These are phyloP conservation scores for Danaus plexippus DNA, from an alignment of 1,140 invertebrate genomes.

Conservation along the genomic window DNA sequence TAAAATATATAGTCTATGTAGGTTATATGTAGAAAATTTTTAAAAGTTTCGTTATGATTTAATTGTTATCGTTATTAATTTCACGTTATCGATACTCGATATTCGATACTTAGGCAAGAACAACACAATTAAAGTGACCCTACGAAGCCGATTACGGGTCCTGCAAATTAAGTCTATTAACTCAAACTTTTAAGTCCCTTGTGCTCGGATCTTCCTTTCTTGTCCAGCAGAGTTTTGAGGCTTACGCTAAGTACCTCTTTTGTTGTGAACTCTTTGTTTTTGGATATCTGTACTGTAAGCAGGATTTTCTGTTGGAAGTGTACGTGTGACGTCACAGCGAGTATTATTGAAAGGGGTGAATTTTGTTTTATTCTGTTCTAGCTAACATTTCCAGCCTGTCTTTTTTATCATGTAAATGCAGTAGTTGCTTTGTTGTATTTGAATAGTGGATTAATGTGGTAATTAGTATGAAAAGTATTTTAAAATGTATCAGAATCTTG, in stretches of 20 bases:
- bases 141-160: slow-evolving; percentile 57
- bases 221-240: slow-evolving; percentile 54
- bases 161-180: slow-evolving; percentile 69
- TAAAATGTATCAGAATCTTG: too few relatives aligned
- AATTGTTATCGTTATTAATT: slow-evolving; percentile 15
- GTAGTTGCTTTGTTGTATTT: too few relatives aligned
- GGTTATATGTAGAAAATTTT: too few relatives aligned
- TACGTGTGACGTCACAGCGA: slow-evolving; percentile 18
- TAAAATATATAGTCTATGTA: too few relatives aligned
- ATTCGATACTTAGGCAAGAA: slow-evolving; percentile 16
- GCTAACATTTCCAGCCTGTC: not conserved
- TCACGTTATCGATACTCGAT: slow-evolving; percentile 38
- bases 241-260: slow-evolving; percentile 64
- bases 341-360: slow-evolving; percentile 16
- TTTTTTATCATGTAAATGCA: too few relatives aligned
- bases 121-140: slow-evolving; percentile 43
- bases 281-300: slow-evolving; percentile 45
- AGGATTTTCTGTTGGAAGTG: slow-evolving; percentile 39
- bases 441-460: too few relatives aligned
- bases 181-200: slow-evolving; percentile 68
- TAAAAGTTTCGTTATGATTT: too few relatives aligned
- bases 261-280: slow-evolving; percentile 53
- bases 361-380: slow-evolving; percentile 8
- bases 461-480: too few relatives aligned
- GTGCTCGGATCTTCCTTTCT: slow-evolving; percentile 64